A percentile compares a stretch with the other conserved stretches of the same genome.
phyloP scores from a whole-genome alignment of 2,888 invertebrate species.

The Epicampocera succincta region DNA sequence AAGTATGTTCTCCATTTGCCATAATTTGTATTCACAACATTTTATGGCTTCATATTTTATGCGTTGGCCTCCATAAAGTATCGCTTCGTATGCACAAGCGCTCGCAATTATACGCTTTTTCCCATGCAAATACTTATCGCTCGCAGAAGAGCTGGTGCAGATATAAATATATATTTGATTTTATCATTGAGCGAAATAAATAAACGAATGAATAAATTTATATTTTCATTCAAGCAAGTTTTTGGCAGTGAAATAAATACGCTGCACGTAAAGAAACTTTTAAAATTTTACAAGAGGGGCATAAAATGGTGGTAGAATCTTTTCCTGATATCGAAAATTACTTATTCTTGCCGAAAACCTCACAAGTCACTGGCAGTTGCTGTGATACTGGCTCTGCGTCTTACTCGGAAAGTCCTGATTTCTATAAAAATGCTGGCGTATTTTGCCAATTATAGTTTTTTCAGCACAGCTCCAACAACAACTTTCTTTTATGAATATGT shows the following conservation, averaged over 20 bases:
- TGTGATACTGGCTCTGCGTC: too few relatives aligned
- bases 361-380: too few relatives aligned
- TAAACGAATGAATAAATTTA: constrained; percentile 35
- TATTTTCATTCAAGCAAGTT: constrained; percentile 44
- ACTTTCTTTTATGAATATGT: too few relatives aligned
- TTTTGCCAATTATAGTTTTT: too few relatives aligned
- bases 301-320: too few relatives aligned
- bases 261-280: too few relatives aligned
- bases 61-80: constrained; percentile 61
- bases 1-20: constrained; percentile 62
- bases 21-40: constrained; percentile 68
- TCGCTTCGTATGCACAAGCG: constrained; percentile 29
- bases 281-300: too few relatives aligned
- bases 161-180: not conserved
- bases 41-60: constrained; percentile 67
- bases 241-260: constrained; percentile 5
- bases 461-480: too few relatives aligned
- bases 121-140: not conserved
- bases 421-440: too few relatives aligned
- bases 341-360: too few relatives aligned
- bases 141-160: not conserved
- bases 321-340: too few relatives aligned
- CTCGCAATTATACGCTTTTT: not conserved
- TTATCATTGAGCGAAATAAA: constrained; percentile 30
- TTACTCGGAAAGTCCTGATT: too few relatives aligned